Base-by-base conservation (phyloP, 2,888 invertebrate genomes). In the Scelioninae gen. 1 region DNA sequence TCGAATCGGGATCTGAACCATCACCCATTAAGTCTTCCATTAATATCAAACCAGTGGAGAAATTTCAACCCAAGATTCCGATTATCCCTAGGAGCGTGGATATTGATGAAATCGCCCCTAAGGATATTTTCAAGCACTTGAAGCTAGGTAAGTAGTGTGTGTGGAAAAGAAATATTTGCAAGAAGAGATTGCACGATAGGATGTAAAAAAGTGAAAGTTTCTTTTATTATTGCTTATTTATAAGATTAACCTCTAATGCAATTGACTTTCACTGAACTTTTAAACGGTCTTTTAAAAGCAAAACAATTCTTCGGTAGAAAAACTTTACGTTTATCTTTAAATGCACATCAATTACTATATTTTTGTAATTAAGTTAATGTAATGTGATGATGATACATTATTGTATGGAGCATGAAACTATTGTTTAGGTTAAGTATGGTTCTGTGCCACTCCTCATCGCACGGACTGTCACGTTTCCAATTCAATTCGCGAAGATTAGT, bases 111-210 rank as follows among this genome's bases (percentile, higher is more conserved):
- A 90, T 91, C 47, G 91, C 91, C 5, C 89, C 95, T 51, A 95
- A 95, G 89, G 95, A 95, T 85, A 95, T 95, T 88, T 95, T 95
- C 93, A 94, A 95, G 91, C 94, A 95, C 92, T 95, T 95, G 94
- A 95, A 95, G 88, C 93, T 96, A 65, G 95, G 96, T 96, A 90
- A 95, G 95, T 65, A 45, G 10, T 15, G 13, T 13, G 9, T 15
- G 10, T 15, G 15, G 13, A 13, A 55, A 55, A 13, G 5, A 7
- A 34, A 7, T 8, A 8, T n/a, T n/a, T n/a, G n/a, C n/a, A n/a
- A n/a, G n/a, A n/a, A n/a, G n/a, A n/a, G n/a, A n/a, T n/a, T n/a
- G n/a, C n/a, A n/a, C n/a, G n/a, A n/a, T n/a, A n/a, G n/a, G n/a
- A n/a, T n/a, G n/a, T n/a, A n/a, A n/a, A n/a, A n/a, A n/a, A n/a